Conservation (phyloP, 2,888 invertebrate genomes). For the Phengaris arion region DNA sequence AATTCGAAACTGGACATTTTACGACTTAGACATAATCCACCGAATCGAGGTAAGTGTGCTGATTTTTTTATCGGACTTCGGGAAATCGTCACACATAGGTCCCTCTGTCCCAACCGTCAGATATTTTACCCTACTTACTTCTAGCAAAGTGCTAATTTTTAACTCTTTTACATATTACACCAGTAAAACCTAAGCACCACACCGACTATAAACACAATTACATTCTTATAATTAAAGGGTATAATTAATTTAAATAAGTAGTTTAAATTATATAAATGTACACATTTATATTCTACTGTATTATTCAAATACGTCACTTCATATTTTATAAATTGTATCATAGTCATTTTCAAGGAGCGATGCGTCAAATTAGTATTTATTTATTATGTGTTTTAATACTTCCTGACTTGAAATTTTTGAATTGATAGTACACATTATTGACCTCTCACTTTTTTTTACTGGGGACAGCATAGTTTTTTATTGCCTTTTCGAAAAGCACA, state of each 20-base stretch:
- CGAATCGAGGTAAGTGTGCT: no score
- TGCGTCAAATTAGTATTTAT: background rate
- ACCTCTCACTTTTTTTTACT: no score
- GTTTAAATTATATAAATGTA: background rate
- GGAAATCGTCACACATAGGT: background rate
- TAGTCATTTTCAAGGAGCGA: background rate
- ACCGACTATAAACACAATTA: conserved; percentile 4
- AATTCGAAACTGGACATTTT: no score
- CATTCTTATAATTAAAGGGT: conserved; percentile 4
- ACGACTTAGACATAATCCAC: no score
- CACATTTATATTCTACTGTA: background rate
- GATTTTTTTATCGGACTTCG: no score
- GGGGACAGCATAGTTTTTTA: no score
- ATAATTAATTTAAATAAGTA: background rate
- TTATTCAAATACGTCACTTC: background rate
- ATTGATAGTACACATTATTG: no score
- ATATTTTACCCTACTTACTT: background rate
- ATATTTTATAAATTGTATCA: background rate
- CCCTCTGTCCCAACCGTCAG: background rate
- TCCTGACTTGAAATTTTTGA: no score
- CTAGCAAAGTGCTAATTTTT: background rate
- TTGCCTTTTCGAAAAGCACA: no score
- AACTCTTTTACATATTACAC: background rate
- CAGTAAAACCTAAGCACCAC: background rate
- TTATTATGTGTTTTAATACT: no score